phyloP scores from a whole-genome alignment of 2,797 vertebrate species.

The Tragelaphus oryx region DNA sequence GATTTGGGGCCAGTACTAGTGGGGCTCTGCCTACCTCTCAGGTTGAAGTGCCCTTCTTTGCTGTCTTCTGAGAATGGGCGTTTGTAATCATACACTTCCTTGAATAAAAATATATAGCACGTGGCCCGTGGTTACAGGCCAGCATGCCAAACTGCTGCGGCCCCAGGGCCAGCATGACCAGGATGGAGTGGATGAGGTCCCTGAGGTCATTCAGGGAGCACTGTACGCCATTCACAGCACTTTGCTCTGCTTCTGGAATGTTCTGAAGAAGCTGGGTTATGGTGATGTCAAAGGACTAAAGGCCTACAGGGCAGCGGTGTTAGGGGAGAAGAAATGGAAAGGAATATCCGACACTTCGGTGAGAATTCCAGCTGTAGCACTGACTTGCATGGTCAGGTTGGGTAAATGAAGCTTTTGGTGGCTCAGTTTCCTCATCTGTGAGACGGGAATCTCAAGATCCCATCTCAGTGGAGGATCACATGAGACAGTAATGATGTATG shows the following conservation, averaged over 20 bases:
- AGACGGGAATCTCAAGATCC: background rate
- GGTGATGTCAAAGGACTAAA: constrained; percentile 86
- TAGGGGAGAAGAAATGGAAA: background rate
- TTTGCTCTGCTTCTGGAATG: constrained; percentile 81
- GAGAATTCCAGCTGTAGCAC: background rate
- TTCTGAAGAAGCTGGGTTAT: constrained; percentile 85
- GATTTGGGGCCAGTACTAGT: background rate
- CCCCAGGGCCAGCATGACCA: constrained; percentile 83
- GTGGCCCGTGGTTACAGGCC: constrained; percentile 82
- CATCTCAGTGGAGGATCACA: background rate
- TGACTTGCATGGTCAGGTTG: background rate
- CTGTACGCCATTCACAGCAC: constrained; percentile 85
- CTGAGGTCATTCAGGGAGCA: constrained; percentile 89
- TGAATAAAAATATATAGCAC: constrained; percentile 83
- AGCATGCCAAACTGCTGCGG: constrained; percentile 84
- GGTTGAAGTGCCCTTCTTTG: background rate
- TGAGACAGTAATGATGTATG: background rate
- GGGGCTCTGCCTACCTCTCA: background rate
- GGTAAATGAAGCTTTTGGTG: background rate
- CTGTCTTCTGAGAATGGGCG: background rate
- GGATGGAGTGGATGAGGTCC: constrained; percentile 86
- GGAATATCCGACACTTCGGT: background rate
- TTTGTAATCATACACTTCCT: constrained; percentile 84
- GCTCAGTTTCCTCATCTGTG: background rate
- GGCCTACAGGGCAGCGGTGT: constrained; percentile 72